Conservation (phyloP, 2,797 vertebrate species). For the Brachymystax lenok region DNA sequence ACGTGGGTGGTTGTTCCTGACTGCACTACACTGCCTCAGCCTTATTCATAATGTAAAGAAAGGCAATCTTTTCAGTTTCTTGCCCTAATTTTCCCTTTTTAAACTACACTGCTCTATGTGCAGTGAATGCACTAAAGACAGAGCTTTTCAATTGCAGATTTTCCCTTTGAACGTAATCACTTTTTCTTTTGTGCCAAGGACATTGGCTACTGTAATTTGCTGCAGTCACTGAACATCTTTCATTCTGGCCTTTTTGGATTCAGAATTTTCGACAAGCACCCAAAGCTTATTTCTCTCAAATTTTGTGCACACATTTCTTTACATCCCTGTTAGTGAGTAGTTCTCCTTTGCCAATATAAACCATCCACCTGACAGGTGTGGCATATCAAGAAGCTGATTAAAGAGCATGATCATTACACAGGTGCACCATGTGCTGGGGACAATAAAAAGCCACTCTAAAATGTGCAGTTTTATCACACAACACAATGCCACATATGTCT, state of each 20-base stretch:
- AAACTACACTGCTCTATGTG: conserved; percentile 17
- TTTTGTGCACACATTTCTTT: too few species aligned
- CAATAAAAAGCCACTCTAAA: too few species aligned
- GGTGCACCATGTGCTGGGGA: too few species aligned
- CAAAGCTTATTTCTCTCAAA: too few species aligned
- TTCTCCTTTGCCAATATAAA: too few species aligned
- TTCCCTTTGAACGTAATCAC: conserved; percentile 24
- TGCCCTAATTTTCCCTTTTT: conserved; percentile 35
- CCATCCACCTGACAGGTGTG: too few species aligned
- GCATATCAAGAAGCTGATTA: too few species aligned
- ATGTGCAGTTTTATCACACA: too few species aligned
- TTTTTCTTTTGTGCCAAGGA: conserved; percentile 49
- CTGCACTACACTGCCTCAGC: conserved; percentile 26
- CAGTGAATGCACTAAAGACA: conserved; percentile 10
- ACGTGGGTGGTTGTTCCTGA: neutral
- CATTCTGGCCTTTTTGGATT: conserved; percentile 43
- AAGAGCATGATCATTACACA: too few species aligned
- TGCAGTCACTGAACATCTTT: conserved; percentile 52
- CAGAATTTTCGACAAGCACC: neutral
- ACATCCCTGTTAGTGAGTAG: too few species aligned
- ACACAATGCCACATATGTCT: too few species aligned
- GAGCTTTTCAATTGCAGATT: conserved; percentile 34
- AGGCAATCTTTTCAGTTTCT: conserved; percentile 45
- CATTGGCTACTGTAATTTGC: conserved; percentile 49
- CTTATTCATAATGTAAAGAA: conserved; percentile 22